These are phyloP conservation scores for Gastrophysa polygoni DNA, from an alignment of 2,888 invertebrate species.

Conservation along the genomic window DNA sequence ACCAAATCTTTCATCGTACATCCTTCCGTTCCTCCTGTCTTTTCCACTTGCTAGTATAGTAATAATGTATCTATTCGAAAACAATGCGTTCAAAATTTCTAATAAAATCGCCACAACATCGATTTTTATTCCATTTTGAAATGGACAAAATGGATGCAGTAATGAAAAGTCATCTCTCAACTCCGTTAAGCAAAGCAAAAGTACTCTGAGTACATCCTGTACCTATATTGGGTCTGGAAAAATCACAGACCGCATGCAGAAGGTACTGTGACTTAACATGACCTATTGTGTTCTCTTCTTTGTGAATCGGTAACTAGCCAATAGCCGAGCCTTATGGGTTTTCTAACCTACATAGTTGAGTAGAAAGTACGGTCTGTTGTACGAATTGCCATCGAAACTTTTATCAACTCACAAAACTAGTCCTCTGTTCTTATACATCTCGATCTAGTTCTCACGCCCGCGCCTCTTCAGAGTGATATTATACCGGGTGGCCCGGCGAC, in stretches of 20 bases:
- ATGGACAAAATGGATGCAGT: too few species aligned
- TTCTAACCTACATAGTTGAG: conserved; percentile 53
- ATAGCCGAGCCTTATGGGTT: conserved; percentile 40
- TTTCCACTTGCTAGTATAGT: too few species aligned
- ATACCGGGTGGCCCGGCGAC: neutral
- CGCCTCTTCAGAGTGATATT: conserved; percentile 24
- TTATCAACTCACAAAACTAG: conserved; percentile 31
- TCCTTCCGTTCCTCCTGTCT: too few species aligned
- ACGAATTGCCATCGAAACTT: conserved; percentile 31
- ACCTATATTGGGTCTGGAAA: neutral
- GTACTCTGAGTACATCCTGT: neutral
- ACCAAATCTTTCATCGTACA: too few species aligned
- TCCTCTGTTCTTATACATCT: conserved; percentile 30
- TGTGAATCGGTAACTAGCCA: conserved; percentile 25
- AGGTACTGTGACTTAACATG: conserved; percentile 31
- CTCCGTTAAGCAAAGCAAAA: too few species aligned
- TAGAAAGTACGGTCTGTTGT: conserved; percentile 48
- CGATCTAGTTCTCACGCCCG: conserved; percentile 38
- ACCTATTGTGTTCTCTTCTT: conserved; percentile 28
- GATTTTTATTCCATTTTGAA: too few species aligned
- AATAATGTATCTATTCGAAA: too few species aligned
- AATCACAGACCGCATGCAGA: conserved; percentile 27
- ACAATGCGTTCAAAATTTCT: too few species aligned
- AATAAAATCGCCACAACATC: too few species aligned
- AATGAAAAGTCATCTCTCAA: too few species aligned